Conservation (phyloP, 2,113 vertebrate species). For the Emydocephalus ijimae region DNA sequence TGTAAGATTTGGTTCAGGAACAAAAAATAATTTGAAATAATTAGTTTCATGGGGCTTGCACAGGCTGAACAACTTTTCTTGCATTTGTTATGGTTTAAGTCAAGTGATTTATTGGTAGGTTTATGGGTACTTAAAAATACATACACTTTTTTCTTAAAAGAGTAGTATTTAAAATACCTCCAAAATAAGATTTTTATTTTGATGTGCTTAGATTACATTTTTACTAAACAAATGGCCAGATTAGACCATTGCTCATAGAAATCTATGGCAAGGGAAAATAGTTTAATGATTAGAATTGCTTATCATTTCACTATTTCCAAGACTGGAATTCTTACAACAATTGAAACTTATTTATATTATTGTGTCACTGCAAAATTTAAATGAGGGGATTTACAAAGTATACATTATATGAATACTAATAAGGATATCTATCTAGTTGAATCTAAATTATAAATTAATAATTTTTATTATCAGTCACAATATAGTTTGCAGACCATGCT, state of each 20-base stretch:
- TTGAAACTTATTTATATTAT: background rate
- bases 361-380: background rate
- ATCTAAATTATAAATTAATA: slow-evolving; percentile 5
- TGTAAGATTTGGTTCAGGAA: slow-evolving; percentile 38
- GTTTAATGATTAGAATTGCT: background rate
- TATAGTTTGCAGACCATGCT: background rate
- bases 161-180: slow-evolving; percentile 2
- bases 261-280: background rate
- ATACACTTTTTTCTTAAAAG: background rate
- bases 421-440: background rate
- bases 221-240: background rate
- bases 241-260: background rate
- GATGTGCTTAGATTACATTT: background rate
- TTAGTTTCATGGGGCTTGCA: slow-evolving; percentile 34
- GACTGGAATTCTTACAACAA: background rate
- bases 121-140: background rate
- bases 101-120: background rate
- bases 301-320: background rate
- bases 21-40: slow-evolving; percentile 26
- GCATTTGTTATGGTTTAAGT: slow-evolving; percentile 1
- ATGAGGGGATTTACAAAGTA: background rate
- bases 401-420: background rate
- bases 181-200: slow-evolving; percentile 1
- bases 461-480: background rate
- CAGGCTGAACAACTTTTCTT: background rate